phyloP scores from a whole-genome alignment of 2,888 invertebrate genomes.

The Meiosimyza decipiens region DNA sequence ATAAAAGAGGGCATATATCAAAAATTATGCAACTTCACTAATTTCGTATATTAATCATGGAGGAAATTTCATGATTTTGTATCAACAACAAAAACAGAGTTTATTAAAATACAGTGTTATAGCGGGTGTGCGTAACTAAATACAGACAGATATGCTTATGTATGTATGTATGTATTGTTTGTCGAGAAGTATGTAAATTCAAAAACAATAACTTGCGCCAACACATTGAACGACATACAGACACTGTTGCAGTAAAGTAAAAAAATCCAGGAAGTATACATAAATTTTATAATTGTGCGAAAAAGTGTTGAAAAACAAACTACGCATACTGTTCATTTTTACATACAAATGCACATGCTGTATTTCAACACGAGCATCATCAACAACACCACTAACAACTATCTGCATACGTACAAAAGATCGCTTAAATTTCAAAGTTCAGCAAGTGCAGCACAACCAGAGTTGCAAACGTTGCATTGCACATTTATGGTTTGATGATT shows the following conservation, averaged over 20 bases:
- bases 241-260: slow-evolving; percentile 9
- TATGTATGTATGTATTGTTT: background rate
- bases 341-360: no score
- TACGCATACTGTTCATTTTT: background rate
- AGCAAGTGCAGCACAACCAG: background rate
- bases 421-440: slow-evolving; percentile 9
- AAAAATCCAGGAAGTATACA: slow-evolving; percentile 18
- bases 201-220: slow-evolving; percentile 25
- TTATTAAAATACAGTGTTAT: background rate
- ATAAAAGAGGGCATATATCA: slow-evolving; percentile 43
- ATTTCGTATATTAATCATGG: slow-evolving; percentile 53
- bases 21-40: slow-evolving; percentile 57
- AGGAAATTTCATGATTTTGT: slow-evolving; percentile 44
- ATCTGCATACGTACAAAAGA: background rate
- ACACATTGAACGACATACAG: slow-evolving; percentile 25
- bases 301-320: slow-evolving; percentile 23
- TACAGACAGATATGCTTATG: no score
- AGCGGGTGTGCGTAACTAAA: background rate
- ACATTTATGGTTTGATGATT: slow-evolving; percentile 65
- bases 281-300: slow-evolving; percentile 33
- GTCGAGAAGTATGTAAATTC: background rate
- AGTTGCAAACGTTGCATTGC: slow-evolving; percentile 43
- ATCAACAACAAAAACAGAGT: slow-evolving; percentile 39
- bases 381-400: no score
- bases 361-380: no score